phyloP scores from a whole-genome alignment of 2,113 vertebrate species.

The Protomyctophum bolini region DNA sequence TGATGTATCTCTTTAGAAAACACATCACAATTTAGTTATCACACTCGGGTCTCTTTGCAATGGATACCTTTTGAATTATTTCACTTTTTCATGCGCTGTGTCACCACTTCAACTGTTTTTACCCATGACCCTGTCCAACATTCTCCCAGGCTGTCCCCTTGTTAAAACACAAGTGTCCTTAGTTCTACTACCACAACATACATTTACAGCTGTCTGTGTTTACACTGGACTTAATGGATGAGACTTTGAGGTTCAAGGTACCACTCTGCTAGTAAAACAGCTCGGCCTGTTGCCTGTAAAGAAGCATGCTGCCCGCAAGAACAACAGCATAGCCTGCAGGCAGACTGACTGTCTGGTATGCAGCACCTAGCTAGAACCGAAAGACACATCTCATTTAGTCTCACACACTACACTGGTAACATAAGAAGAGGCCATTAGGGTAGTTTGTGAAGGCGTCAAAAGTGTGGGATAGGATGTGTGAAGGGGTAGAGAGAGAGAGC shows the following conservation, averaged over 20 bases:
- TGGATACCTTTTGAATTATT: background rate
- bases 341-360: slow-evolving; percentile 64
- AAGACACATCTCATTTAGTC: slow-evolving; percentile 38
- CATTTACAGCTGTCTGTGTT: slow-evolving; percentile 38
- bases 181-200: background rate
- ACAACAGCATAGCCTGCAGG: slow-evolving; percentile 26
- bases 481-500: background rate
- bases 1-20: no score
- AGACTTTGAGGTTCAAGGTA: slow-evolving; percentile 30
- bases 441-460: slow-evolving; percentile 13
- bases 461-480: slow-evolving; percentile 7
- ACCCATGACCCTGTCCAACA: slow-evolving; percentile 3
- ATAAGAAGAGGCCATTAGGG: slow-evolving; percentile 47
- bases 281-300: slow-evolving; percentile 24
- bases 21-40: background rate
- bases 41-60: background rate
- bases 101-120: background rate
- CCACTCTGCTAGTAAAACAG: slow-evolving; percentile 16
- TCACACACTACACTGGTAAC: slow-evolving; percentile 35
- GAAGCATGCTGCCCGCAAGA: slow-evolving; percentile 17
- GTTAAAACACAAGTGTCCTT: background rate
- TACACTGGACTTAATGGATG: slow-evolving; percentile 11
- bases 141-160: background rate
- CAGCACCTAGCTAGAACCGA: slow-evolving; percentile 48
- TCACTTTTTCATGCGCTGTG: no score